Conservation (phyloP, 2,888 invertebrate genomes). For the Lepas anatifera region DNA sequence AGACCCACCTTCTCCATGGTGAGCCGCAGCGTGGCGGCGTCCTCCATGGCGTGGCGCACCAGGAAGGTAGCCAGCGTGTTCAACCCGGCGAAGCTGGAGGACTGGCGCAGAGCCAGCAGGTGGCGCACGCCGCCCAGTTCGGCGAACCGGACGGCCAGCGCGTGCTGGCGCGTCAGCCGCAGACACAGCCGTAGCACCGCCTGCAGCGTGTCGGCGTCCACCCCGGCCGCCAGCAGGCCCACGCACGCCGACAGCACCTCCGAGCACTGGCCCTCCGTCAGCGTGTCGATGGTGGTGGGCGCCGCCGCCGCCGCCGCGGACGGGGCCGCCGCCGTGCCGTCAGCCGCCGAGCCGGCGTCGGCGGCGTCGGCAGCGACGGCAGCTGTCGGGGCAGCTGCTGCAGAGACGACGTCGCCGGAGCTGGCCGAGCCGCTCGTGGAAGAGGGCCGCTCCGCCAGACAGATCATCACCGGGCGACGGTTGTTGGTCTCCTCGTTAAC, state of each 20-base stretch:
- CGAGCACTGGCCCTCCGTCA: constrained; percentile 8
- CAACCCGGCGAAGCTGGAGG: constrained; percentile 58
- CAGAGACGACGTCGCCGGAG: background rate
- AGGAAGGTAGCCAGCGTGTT: constrained; percentile 60
- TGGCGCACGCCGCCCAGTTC: constrained; percentile 57
- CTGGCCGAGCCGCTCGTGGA: background rate
- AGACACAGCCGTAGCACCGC: constrained; percentile 61
- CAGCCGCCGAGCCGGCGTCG: background rate
- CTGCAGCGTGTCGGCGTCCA: constrained; percentile 63
- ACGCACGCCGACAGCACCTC: constrained; percentile 45
- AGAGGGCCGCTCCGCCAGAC: constrained; percentile 24
- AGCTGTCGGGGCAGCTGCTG: constrained; percentile 4
- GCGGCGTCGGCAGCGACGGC: background rate
- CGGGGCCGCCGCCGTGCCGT: background rate
- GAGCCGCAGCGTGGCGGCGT: constrained; percentile 52
- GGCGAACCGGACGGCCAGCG: constrained; percentile 57
- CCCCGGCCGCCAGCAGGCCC: constrained; percentile 50
- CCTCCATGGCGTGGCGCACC: constrained; percentile 66
- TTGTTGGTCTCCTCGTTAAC: constrained; percentile 71
- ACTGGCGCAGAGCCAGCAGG: constrained; percentile 55
- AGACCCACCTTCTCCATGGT: constrained; percentile 63
- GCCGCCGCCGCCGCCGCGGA: constrained; percentile 8
- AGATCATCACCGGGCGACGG: constrained; percentile 60
- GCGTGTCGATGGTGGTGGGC: background rate
- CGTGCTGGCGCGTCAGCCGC: constrained; percentile 57